These are phyloP conservation scores for Athrips mouffetella DNA, from an alignment of 2,888 invertebrate species.

Conservation along the genomic window DNA sequence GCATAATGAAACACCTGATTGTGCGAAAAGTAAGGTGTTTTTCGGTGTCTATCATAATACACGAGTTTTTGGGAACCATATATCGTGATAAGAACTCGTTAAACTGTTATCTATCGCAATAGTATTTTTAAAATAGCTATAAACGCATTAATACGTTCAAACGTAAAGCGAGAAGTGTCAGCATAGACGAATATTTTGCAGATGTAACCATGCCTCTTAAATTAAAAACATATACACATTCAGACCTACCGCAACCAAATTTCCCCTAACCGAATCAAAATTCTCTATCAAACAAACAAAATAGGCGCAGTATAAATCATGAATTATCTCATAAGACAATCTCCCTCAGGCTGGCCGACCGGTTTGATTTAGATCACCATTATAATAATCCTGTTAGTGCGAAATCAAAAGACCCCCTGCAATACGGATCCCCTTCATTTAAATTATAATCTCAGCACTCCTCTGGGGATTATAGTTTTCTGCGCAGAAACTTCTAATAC, in stretches of 20 bases:
- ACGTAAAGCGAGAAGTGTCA: too few relatives aligned
- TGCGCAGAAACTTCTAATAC: conserved; percentile 16
- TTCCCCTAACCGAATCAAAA: neutral
- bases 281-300: neutral
- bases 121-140: too few relatives aligned
- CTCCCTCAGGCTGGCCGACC: conserved; percentile 27
- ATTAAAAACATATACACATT: neutral
- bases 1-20: too few relatives aligned
- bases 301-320: neutral
- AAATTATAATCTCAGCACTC: conserved; percentile 43
- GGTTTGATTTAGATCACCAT: conserved; percentile 41
- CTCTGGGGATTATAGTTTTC: conserved; percentile 39
- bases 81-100: too few relatives aligned
- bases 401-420: conserved; percentile 45
- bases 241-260: neutral
- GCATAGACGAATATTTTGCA: too few relatives aligned
- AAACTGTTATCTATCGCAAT: too few relatives aligned
- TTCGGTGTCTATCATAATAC: too few relatives aligned
- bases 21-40: too few relatives aligned
- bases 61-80: too few relatives aligned
- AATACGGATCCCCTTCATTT: conserved; percentile 41
- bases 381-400: conserved; percentile 52
- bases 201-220: too few relatives aligned
- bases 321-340: conserved; percentile 1
- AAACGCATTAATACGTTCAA: too few relatives aligned